phyloP scores from a whole-genome alignment of 2,113 vertebrate genomes.

The Pampusana beccarii region DNA sequence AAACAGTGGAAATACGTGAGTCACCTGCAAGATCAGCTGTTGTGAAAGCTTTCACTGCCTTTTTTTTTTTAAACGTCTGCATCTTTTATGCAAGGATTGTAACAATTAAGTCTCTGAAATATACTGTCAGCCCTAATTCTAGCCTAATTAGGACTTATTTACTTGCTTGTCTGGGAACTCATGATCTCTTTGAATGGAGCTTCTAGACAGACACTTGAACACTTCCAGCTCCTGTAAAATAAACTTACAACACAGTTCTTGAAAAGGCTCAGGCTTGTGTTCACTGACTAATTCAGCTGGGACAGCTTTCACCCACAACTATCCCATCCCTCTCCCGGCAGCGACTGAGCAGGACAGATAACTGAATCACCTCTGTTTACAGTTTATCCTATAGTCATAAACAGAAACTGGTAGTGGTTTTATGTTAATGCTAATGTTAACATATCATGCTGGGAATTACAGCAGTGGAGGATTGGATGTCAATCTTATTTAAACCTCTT shows the following conservation, averaged over 20 bases:
- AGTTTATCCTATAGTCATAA: neutral
- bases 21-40: neutral
- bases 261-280: neutral
- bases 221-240: neutral
- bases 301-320: neutral
- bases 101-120: neutral
- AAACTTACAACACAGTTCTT: neutral
- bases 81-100: neutral
- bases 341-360: neutral
- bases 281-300: neutral
- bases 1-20: neutral
- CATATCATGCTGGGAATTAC: neutral
- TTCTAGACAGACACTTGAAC: neutral
- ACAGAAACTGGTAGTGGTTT: neutral
- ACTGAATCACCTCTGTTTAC: neutral
- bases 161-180: neutral
- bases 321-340: neutral
- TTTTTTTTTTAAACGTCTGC: neutral
- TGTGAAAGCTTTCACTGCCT: neutral
- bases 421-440: neutral
- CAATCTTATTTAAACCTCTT: neutral
- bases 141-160: neutral
- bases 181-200: neutral
- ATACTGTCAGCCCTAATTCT: neutral
- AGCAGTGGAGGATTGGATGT: neutral